Percentiles rank a stretch among this genome's conserved stretches.
Conservation (phyloP, 2,113 vertebrate genomes). For the Candoia aspera region DNA sequence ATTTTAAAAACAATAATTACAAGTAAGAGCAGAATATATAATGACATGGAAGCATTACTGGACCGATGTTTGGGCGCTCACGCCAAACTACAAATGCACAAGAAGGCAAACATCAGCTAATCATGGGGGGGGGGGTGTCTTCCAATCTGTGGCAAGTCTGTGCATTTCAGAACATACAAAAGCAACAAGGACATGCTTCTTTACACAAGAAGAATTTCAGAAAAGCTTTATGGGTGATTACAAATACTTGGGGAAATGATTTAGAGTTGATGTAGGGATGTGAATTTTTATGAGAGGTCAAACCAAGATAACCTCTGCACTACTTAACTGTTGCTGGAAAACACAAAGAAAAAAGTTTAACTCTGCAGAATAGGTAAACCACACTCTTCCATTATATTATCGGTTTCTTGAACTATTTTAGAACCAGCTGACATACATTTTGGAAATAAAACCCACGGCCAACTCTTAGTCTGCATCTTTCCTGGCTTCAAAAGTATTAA, state of each 20-base stretch:
- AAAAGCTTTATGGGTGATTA: conserved; percentile 4
- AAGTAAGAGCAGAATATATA: background rate
- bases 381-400: background rate
- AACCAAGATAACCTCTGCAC: conserved; percentile 12
- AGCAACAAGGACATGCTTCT: conserved; percentile 18
- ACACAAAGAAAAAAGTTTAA: background rate
- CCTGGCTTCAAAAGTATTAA: background rate
- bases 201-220: background rate
- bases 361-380: background rate
- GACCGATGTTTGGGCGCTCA: background rate
- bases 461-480: background rate
- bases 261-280: conserved; percentile 25
- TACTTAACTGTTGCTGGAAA: conserved; percentile 16
- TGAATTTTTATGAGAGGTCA: conserved; percentile 21
- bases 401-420: background rate
- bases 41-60: background rate
- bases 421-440: no score
- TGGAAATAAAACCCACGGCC: no score
- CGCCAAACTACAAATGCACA: fast-evolving
- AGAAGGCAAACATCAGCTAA: background rate
- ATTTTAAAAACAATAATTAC: background rate
- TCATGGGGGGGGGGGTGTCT: background rate
- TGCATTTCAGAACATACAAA: conserved; percentile 12
- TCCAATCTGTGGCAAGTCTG: background rate
- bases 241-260: conserved; percentile 16